phyloP scores from a whole-genome alignment of 2,888 invertebrate species.

The Papilio gigon region DNA sequence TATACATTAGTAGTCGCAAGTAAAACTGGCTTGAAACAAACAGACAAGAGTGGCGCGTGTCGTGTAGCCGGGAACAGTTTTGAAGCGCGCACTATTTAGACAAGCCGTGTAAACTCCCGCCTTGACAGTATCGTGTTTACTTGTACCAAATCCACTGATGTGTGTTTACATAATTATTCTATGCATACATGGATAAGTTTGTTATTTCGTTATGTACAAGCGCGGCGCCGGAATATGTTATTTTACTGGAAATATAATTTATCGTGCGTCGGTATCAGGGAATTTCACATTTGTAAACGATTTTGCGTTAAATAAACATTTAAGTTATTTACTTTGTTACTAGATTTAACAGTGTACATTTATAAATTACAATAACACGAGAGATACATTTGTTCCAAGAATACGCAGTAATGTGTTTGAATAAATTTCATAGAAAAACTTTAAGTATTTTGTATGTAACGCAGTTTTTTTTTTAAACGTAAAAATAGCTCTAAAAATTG shows the following conservation, averaged over 20 bases:
- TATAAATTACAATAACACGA: not conserved
- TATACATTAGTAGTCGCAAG: not conserved
- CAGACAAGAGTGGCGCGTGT: not conserved
- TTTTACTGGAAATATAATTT: not conserved
- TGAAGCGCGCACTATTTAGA: constrained; percentile 13
- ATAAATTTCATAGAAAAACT: no score
- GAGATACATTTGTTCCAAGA: no score
- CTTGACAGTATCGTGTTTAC: constrained; percentile 28
- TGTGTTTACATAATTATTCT: constrained; percentile 43
- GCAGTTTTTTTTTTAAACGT: no score
- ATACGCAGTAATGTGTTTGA: no score
- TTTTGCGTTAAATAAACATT: not conserved
- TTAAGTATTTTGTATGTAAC: no score
- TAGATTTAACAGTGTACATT: not conserved
- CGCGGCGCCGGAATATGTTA: constrained; percentile 10
- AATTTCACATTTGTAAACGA: not conserved
- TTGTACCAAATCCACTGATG: constrained; percentile 17
- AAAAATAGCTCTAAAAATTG: not conserved
- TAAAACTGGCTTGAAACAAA: not conserved
- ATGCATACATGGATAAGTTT: constrained; percentile 38
- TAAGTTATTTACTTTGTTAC: not conserved
- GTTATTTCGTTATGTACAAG: constrained; percentile 37
- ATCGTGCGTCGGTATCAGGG: not conserved
- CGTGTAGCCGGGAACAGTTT: not conserved
- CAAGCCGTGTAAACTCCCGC: constrained; percentile 1